phyloP scores from a whole-genome alignment of 2,797 vertebrate genomes.

The Cheirogaleus major region DNA sequence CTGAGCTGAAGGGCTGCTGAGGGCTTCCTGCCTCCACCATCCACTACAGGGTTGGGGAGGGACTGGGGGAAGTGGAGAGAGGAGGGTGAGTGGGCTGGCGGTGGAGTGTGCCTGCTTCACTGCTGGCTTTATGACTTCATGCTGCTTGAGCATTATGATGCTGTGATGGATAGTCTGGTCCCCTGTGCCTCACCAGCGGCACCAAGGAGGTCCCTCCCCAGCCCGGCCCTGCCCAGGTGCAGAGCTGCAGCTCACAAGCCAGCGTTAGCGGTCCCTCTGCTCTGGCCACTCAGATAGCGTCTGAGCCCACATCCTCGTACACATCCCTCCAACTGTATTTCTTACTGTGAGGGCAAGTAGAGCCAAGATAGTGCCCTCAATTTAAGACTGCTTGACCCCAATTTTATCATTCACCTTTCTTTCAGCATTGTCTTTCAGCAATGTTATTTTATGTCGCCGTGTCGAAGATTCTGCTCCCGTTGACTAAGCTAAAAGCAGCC shows the following conservation, averaged over 20 bases:
- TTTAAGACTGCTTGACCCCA: slow-evolving; percentile 56
- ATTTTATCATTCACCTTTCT: slow-evolving; percentile 52
- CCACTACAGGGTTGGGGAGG: neutral
- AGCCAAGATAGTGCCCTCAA: slow-evolving; percentile 62
- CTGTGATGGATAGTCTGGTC: slow-evolving; percentile 83
- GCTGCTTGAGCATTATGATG: slow-evolving; percentile 84
- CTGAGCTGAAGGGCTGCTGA: neutral
- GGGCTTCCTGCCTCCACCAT: neutral
- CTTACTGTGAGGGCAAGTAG: slow-evolving; percentile 20
- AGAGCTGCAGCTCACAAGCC: slow-evolving; percentile 41
- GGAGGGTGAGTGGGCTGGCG: neutral
- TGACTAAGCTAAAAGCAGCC: slow-evolving; percentile 51
- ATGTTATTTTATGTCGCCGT: slow-evolving; percentile 14
- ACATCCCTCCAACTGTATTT: slow-evolving; percentile 4
- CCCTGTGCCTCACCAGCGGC: slow-evolving; percentile 78
- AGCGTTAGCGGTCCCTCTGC: slow-evolving; percentile 20
- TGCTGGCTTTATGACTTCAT: slow-evolving; percentile 84
- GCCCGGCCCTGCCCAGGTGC: neutral
- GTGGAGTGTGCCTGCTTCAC: slow-evolving; percentile 75
- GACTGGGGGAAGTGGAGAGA: neutral
- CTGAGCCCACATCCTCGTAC: neutral
- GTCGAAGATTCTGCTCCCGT: slow-evolving; percentile 23
- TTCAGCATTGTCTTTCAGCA: slow-evolving; percentile 29
- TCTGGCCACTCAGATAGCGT: neutral
- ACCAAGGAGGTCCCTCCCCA: slow-evolving; percentile 69